phyloP scores from a whole-genome alignment of 2,888 invertebrate genomes.

The Halocaridina rubra region DNA sequence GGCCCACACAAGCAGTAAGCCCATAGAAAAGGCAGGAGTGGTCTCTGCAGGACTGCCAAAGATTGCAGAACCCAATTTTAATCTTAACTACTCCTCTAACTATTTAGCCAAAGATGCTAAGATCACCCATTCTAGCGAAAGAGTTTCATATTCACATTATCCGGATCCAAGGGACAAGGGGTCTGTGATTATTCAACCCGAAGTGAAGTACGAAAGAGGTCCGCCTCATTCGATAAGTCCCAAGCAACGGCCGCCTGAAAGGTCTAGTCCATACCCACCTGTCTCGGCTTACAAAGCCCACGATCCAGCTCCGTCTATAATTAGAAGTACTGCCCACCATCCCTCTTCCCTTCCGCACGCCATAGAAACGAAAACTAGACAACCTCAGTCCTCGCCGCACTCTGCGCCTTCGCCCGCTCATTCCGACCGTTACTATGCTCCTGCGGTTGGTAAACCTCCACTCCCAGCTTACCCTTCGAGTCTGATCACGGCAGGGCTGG shows the following conservation, averaged over 20 bases:
- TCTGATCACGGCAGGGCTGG: conserved; percentile 48
- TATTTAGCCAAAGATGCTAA: conserved; percentile 49
- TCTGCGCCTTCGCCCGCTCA: conserved; percentile 40
- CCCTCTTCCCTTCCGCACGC: conserved; percentile 23
- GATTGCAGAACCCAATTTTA: conserved; percentile 51
- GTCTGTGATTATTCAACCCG: conserved; percentile 62
- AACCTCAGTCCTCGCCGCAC: conserved; percentile 59
- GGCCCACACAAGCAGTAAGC: conserved; percentile 45
- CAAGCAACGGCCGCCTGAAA: conserved; percentile 55
- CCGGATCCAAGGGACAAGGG: conserved; percentile 54
- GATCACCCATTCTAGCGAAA: conserved; percentile 32
- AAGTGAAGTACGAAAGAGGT: conserved; percentile 57
- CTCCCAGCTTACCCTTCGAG: conserved; percentile 27
- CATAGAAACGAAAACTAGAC: conserved; percentile 58
- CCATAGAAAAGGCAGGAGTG: conserved; percentile 31
- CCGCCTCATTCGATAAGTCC: conserved; percentile 60
- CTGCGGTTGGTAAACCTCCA: conserved; percentile 13
- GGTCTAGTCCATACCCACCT: conserved; percentile 60
- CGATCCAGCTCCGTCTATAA: conserved; percentile 43
- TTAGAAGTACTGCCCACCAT: conserved; percentile 36
- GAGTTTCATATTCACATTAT: conserved; percentile 36
- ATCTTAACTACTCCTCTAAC: conserved; percentile 25
- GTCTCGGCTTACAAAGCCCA: conserved; percentile 58
- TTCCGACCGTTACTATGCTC: conserved; percentile 49
- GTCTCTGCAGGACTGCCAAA: conserved; percentile 36